phyloP scores from a whole-genome alignment of 2,113 vertebrate genomes.

The Ursus arctos region DNA sequence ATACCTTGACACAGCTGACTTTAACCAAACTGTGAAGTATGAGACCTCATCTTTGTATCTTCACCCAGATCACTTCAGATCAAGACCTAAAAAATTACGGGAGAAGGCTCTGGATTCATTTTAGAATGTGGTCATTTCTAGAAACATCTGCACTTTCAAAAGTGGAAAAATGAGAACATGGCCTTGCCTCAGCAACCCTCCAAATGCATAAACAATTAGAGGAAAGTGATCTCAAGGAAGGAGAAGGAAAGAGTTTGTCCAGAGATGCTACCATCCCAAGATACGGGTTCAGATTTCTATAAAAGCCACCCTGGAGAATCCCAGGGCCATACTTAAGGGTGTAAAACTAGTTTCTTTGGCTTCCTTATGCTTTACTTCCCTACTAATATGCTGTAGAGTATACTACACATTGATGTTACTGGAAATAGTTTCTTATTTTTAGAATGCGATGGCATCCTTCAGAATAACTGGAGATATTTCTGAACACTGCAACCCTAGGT shows the following conservation, averaged over 20 bases:
- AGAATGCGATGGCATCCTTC: background rate
- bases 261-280: background rate
- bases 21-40: constrained; percentile 1
- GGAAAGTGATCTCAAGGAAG: constrained; percentile 42
- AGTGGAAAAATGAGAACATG: constrained; percentile 16
- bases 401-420: background rate
- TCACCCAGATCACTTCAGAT: background rate
- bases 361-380: background rate
- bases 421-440: constrained; percentile 15
- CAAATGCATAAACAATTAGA: constrained; percentile 14
- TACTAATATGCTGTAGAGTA: constrained; percentile 4
- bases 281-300: background rate
- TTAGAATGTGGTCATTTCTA: constrained; percentile 12
- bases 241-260: background rate
- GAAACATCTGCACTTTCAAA: constrained; percentile 28
- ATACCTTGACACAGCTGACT: background rate
- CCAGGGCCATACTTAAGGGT: background rate
- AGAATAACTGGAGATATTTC: background rate
- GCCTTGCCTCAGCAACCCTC: background rate
- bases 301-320: background rate
- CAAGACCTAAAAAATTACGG: background rate
- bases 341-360: background rate
- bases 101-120: background rate
- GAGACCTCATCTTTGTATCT: background rate
- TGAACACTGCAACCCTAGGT: background rate